Evolutionary conservation across 2,888 invertebrate genomes (phyloP).

Genomic region (Agonopterix subpropinquella): DNA sequence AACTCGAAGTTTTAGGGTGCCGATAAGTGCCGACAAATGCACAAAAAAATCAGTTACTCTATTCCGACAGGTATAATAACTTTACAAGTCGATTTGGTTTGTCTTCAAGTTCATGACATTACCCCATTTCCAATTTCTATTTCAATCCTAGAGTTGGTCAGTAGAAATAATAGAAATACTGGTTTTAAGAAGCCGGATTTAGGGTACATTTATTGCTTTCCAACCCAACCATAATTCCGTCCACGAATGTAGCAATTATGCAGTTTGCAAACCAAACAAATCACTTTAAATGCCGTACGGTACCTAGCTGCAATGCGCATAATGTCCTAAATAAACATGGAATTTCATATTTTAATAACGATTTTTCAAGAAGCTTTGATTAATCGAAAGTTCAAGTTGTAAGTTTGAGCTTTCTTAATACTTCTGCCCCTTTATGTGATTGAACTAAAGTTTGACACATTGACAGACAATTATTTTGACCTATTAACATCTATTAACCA

Average conservation of each 20-base stretch:
- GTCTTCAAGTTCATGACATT: too few species aligned
- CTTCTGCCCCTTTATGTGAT: background rate
- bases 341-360: conserved; percentile 1
- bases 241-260: conserved; percentile 46
- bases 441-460: too few species aligned
- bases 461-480: too few species aligned
- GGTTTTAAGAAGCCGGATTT: background rate
- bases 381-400: background rate
- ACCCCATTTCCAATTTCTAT: too few species aligned
- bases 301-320: conserved; percentile 50
- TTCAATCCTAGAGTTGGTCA: too few species aligned
- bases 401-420: background rate
- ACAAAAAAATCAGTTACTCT: too few species aligned
- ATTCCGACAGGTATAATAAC: too few species aligned
- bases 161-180: too few species aligned
- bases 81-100: too few species aligned
- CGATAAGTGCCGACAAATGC: too few species aligned
- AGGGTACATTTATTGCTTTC: conserved; percentile 31
- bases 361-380: background rate
- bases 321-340: conserved; percentile 15
- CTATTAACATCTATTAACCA: too few species aligned
- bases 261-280: conserved; percentile 49
- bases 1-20: too few species aligned
- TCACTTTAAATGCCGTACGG: conserved; percentile 51
- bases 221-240: conserved; percentile 23